Conservation (phyloP, 2,888 invertebrate genomes). For the Hydroisotoma schaefferi region DNA sequence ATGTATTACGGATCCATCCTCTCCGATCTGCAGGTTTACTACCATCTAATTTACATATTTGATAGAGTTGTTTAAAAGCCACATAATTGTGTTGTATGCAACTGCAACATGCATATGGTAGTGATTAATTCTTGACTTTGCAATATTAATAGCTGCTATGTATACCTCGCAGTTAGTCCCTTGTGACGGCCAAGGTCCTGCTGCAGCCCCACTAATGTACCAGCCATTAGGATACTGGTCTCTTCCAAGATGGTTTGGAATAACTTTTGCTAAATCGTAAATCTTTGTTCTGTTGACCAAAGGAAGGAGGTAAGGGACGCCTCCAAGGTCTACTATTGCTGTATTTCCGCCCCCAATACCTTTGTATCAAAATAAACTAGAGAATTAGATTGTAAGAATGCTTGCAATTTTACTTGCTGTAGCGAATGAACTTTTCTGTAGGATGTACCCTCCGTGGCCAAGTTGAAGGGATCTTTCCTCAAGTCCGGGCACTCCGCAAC, state of each 20-base stretch:
- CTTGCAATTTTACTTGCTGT: neutral
- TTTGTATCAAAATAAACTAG: neutral
- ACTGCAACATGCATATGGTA: no score
- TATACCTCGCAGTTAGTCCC: slow-evolving; percentile 43
- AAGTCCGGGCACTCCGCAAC: slow-evolving; percentile 85
- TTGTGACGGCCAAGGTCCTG: slow-evolving; percentile 41
- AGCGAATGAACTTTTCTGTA: neutral
- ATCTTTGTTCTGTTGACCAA: slow-evolving; percentile 31
- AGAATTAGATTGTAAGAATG: neutral
- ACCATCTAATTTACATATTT: no score
- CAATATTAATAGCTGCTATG: neutral
- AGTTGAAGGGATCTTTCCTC: slow-evolving; percentile 69
- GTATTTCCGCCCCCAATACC: slow-evolving; percentile 35
- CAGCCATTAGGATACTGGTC: slow-evolving; percentile 39
- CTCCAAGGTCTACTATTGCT: slow-evolving; percentile 40
- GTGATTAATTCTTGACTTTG: no score
- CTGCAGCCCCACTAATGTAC: slow-evolving; percentile 43
- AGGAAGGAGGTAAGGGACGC: slow-evolving; percentile 41
- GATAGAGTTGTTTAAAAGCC: no score
- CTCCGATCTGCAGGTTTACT: slow-evolving; percentile 64
- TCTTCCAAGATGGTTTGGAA: slow-evolving; percentile 30
- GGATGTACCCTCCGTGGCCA: slow-evolving; percentile 71
- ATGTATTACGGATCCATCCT: slow-evolving; percentile 55
- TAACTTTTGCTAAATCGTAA: slow-evolving; percentile 37
- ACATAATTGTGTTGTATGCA: no score